Base-by-base conservation (phyloP, 2,888 invertebrate genomes). In the Steinernema scapterisci region DNA sequence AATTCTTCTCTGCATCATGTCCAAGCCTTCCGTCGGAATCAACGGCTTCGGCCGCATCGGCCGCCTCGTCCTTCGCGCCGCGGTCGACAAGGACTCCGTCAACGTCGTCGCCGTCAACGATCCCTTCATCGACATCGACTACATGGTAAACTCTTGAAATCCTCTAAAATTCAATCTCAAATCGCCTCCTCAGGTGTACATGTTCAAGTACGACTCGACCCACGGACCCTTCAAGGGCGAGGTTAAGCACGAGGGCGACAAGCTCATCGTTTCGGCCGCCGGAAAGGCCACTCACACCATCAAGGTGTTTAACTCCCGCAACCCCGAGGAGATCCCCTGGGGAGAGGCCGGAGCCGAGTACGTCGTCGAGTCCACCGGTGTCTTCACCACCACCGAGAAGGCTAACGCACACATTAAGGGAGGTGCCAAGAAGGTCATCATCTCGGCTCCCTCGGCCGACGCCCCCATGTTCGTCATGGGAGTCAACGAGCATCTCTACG, bases 401-500 rank as follows among this genome's bases (percentile, higher is more conserved):
- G 96, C 97, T 46, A 79, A 79, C 71, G 92, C 92, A 88, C 96
- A 97, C 88, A 91, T 96, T 88, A 92, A 84, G 80, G 86, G 86
- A 77, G 86, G 86, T 71, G 86, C 86, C 80, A 86, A 86, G 84
- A 86, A 86, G 82, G 96, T 99, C 77, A 92, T 99, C 88, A 97
- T 99, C 89, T 95, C 97, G 13, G 97, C 97, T 19, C 97, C 97
- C 52, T 95, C 95, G 75, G 94, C 95, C 83, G 97, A 99, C 89
- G 97, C 97, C n/a, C 97, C 97, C 21, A 99, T 97, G 97, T 97
- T 94, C 87, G 97, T 99, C 56, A 92, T 93, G 87, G 97, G 97
- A 81, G 97, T 99, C 74, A 99, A 99, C 90, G 91, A 95, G 81
- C 93, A 94, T 1, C 90, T 92, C 27, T 97, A 96, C 88, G 92